Evolutionary conservation across 2,113 vertebrate species (phyloP), one percentile per base, ranked within the genome.

Genomic region (Chauna torquata): DNA sequence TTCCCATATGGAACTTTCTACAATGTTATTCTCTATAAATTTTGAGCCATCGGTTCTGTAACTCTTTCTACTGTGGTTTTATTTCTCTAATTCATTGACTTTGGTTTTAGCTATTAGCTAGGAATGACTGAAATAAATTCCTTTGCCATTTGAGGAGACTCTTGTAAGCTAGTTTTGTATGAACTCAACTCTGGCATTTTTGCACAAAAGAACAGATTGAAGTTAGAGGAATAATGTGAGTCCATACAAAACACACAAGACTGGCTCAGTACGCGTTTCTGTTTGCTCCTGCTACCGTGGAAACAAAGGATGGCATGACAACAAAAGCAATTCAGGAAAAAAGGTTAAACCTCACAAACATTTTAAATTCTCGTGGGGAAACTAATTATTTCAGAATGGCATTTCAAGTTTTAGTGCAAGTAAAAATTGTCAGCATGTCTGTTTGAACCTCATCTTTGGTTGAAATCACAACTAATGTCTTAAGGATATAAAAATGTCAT

Each of bases 261-360:
- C 19, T 82, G 76, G 80, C 81, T 91, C 65, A 28, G 66, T 40
- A 9, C 79, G 25, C 80, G 30, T 92, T 82, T 45, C 79, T 74
- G 0, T 78, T 86, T 95, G 88, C 86, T 96, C 80, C 86, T 93
- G 90, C 96, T 96, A 17, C 97, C 92, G 94, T 97, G 96, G 94
- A 94, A 96, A 94, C 96, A 94, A 90, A 95, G 88, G 70, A 49
- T 97, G 93, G 85, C 92, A 95, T 97, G 95, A 94, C 93, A 97
- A 97, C 93, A 96, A 97, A 97, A 80, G 81, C 93, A 79, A 74
- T 87, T 88, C 82, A 34, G 55, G 82, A 91, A 81, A 93, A 93
- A 76, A 80, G 83, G 94, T 92, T 79, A 84, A 91, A 61, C 86
- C 91, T 97, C 75, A 47, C 47, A 61, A 94, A 86, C 52, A 70